Conservation (phyloP, 2,113 vertebrate species). For the Rhea americana region DNA sequence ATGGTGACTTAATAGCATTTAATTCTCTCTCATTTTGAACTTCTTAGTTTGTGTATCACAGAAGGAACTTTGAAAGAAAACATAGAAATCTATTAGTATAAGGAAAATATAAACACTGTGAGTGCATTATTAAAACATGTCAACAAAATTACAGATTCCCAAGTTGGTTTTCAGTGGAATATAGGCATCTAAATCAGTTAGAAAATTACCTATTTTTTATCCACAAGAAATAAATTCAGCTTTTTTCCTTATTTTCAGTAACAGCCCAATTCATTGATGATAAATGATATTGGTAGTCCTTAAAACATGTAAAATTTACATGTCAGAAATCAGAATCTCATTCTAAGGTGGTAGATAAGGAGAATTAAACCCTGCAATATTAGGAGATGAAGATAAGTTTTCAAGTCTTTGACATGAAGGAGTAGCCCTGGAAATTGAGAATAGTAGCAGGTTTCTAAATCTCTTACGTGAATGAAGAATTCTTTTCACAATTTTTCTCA, state of each 20-base stretch:
- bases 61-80: not conserved
- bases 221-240: not conserved
- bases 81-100: not conserved
- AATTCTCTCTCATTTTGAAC: not conserved
- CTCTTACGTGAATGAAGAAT: not conserved
- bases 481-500: not conserved
- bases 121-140: not conserved
- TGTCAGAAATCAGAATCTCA: not conserved
- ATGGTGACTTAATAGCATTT: not conserved
- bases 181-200: not conserved
- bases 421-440: not conserved
- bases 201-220: not conserved
- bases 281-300: not conserved
- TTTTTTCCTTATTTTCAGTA: not conserved
- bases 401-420: not conserved
- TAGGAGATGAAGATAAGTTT: not conserved
- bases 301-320: not conserved
- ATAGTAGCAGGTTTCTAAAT: not conserved
- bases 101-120: not conserved
- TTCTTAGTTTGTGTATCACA: not conserved
- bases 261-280: not conserved
- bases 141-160: not conserved
- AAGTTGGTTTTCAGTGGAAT: not conserved
- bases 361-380: not conserved
- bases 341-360: not conserved